These are phyloP conservation scores for Menidia menidia DNA, from an alignment of 2,797 vertebrate species.

Conservation along the genomic window DNA sequence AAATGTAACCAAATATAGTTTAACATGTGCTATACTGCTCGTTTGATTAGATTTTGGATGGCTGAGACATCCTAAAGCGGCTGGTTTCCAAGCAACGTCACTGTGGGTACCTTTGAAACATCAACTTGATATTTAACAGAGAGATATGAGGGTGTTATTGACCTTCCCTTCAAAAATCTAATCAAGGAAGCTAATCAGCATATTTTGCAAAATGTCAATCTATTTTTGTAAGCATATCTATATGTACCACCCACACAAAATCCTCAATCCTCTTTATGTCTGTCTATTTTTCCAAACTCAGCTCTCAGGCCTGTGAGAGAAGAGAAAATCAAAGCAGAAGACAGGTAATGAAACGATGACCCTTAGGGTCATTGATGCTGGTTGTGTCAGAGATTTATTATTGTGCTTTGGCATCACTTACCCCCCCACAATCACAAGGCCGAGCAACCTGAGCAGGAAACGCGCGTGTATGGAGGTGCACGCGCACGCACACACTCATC, in stretches of 20 bases:
- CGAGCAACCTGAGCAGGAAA: slow-evolving; percentile 44
- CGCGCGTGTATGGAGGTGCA: slow-evolving; percentile 17
- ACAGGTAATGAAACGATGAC: slow-evolving; percentile 82
- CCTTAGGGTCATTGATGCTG: slow-evolving; percentile 77
- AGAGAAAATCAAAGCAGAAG: slow-evolving; percentile 80
- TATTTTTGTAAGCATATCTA: background rate
- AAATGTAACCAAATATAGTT: no score
- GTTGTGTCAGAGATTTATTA: slow-evolving; percentile 80
- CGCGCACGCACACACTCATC: slow-evolving; percentile 4
- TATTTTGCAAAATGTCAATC: background rate
- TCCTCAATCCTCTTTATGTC: background rate
- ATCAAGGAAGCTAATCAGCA: background rate
- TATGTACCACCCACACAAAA: background rate
- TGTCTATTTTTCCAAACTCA: slow-evolving; percentile 12
- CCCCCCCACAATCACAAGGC: slow-evolving; percentile 64
- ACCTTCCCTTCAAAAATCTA: background rate
- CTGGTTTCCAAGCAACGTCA: background rate
- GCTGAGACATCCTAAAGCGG: background rate
- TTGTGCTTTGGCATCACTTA: slow-evolving; percentile 72
- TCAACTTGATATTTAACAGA: background rate
- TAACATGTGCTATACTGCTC: no score
- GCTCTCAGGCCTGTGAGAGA: slow-evolving; percentile 27
- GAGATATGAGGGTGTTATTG: background rate
- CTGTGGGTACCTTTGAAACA: background rate
- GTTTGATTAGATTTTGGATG: background rate